Base-by-base conservation (phyloP, 2,113 vertebrate species). In the Heterocephalus glaber region DNA sequence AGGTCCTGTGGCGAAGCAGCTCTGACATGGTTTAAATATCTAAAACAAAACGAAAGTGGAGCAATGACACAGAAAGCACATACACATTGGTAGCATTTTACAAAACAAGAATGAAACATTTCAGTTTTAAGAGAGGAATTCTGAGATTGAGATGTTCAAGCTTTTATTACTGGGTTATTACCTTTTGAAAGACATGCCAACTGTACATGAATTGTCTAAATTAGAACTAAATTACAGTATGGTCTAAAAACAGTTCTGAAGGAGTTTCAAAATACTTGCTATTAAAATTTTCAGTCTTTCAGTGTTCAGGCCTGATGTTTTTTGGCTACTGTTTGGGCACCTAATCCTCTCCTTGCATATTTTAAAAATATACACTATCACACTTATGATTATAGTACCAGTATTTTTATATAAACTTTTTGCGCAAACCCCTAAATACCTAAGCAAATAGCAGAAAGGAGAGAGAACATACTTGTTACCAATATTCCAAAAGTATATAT, bases 11-110 rank as follows among this genome's bases (percentile, higher is more conserved):
- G 99, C 68, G 99, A 98, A 90, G 99, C 98, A 0, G 99, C 98
- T 97, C 99, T 98, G 35, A 99, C 99, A 2, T 99, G 99, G 98
- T 98, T 99, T 97, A 99, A 98, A 98, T 99, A 99, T 98, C 99
- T 99, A 94, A 85, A 96, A 98, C 70, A 90, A 95, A 98, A 96
- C 68, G 93, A 20, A 96, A 96, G 84, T 54, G 28, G 35, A 66
- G 22, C 41, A 12, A 2, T 92, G 74, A 94, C 3, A 41, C 5
- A 81, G 38, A 94, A 92, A 79, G 77, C 80, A 79, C 35, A 82
- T 58, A 87, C 14, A 94, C 88, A 61, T 9, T 49, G 35, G 38
- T 61, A 70, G 76, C 66, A 80, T 90, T 97, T 89, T 74, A 5
- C 44, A 97, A 96, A 91, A 65, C 52, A 90, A 84, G 41, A 70